Percentiles rank a stretch among this genome's conserved stretches.
Conservation (phyloP, 2,113 vertebrate genomes). For the Brachirus orientalis region DNA sequence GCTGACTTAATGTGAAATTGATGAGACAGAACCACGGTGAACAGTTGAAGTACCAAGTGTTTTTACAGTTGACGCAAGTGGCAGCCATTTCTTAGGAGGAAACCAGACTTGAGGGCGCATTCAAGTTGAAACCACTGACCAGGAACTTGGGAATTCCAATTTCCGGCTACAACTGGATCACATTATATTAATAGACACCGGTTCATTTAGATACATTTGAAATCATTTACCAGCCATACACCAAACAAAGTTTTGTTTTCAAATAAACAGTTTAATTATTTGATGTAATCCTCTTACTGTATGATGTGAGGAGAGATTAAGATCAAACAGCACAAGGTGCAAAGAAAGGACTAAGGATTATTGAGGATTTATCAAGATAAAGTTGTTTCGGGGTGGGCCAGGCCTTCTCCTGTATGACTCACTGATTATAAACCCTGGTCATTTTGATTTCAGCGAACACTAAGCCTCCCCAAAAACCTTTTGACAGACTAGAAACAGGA, state of each 20-base stretch:
- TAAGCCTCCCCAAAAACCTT: slow-evolving; percentile 66
- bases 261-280: slow-evolving; percentile 4
- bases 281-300: slow-evolving; percentile 15
- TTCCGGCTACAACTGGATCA: too few relatives aligned
- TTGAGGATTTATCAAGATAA: slow-evolving; percentile 63
- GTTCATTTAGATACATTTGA: too few relatives aligned
- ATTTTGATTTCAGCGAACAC: slow-evolving; percentile 72
- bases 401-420: slow-evolving; percentile 59
- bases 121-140: too few relatives aligned
- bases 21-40: too few relatives aligned
- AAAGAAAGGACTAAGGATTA: slow-evolving; percentile 72
- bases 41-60: too few relatives aligned
- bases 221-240: background rate
- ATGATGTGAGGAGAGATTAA: slow-evolving; percentile 41
- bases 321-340: slow-evolving; percentile 53
- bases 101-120: too few relatives aligned
- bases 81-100: too few relatives aligned
- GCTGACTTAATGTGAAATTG: too few relatives aligned
- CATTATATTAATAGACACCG: too few relatives aligned
- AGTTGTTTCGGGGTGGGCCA: slow-evolving; percentile 64
- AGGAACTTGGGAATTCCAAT: too few relatives aligned
- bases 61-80: too few relatives aligned
- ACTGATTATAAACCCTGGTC: slow-evolving; percentile 70
- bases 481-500: slow-evolving; percentile 58
- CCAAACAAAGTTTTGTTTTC: background rate